phyloP scores from a whole-genome alignment of 2,888 invertebrate species.

The Luffia ferchaultella region DNA sequence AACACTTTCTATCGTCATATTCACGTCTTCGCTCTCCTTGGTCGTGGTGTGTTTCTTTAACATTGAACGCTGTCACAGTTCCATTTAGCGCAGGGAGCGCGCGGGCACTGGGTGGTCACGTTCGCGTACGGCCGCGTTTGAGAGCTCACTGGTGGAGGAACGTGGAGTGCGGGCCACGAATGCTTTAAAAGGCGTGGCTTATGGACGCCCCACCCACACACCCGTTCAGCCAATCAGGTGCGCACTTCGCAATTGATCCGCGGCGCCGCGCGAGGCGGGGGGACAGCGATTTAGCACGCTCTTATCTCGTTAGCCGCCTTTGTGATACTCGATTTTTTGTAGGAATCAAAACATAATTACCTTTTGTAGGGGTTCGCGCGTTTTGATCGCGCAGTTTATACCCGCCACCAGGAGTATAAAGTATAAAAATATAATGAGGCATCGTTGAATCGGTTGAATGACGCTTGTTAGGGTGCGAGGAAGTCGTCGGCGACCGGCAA shows the following conservation, averaged over 20 bases:
- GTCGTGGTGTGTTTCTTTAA: conserved; percentile 66
- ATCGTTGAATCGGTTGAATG: conserved; percentile 35
- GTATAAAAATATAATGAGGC: conserved; percentile 66
- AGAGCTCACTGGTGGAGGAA: conserved; percentile 42
- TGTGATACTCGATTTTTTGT: conserved; percentile 63
- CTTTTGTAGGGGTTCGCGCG: conserved; percentile 65
- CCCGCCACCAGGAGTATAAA: conserved; percentile 46
- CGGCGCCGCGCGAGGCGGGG: conserved; percentile 40
- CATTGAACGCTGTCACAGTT: conserved; percentile 63
- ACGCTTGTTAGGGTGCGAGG: conserved; percentile 65
- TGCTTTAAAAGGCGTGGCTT: conserved; percentile 14
- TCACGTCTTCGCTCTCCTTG: conserved; percentile 62
- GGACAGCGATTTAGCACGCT: conserved; percentile 60
- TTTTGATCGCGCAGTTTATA: conserved; percentile 64
- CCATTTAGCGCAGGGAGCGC: conserved; percentile 48
- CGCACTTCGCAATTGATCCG: conserved; percentile 51
- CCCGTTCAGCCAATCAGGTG: conserved; percentile 58
- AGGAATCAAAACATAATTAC: conserved; percentile 67
- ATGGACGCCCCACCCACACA: conserved; percentile 22
- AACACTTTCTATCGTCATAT: conserved; percentile 74
- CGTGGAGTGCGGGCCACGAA: conserved; percentile 3
- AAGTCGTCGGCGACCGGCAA: conserved; percentile 31
- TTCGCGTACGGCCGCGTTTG: conserved; percentile 61
- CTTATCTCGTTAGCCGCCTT: conserved; percentile 67
- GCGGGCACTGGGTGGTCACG: conserved; percentile 19